Evolutionary conservation across 2,888 invertebrate species (phyloP).

Genomic region (Pollenia angustigena): DNA sequence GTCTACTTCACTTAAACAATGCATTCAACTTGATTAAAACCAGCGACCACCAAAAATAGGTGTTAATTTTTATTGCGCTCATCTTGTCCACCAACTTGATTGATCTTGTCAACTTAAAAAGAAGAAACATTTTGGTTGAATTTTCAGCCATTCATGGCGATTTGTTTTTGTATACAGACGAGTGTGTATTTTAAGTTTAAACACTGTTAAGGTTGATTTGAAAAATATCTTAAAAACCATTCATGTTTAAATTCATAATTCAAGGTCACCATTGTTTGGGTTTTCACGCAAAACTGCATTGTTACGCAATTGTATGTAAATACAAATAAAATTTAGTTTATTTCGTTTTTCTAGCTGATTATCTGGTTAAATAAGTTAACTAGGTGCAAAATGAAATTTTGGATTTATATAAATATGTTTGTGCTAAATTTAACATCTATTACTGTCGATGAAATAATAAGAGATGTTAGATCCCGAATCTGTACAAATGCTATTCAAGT

Average conservation of each 20-base stretch:
- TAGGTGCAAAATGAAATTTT: constrained; percentile 34
- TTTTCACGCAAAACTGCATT: constrained; percentile 65
- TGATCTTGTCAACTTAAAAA: constrained; percentile 58
- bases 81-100: constrained; percentile 58
- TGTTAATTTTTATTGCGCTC: constrained; percentile 66
- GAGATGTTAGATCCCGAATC: no score
- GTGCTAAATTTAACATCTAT: not conserved
- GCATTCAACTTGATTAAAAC: not conserved
- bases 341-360: constrained; percentile 38
- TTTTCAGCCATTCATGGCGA: constrained; percentile 13
- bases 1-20: not conserved
- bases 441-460: no score
- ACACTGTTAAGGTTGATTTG: constrained; percentile 3
- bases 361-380: constrained; percentile 34
- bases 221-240: constrained; percentile 10
- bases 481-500: no score
- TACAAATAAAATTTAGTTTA: not conserved
- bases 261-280: constrained; percentile 59
- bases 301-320: constrained; percentile 29
- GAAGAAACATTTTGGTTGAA: constrained; percentile 10
- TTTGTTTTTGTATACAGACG: not conserved
- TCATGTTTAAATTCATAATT: constrained; percentile 13
- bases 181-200: not conserved
- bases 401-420: not conserved
- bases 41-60: constrained; percentile 21